phyloP scores from a whole-genome alignment of 2,888 invertebrate genomes.

The Limulus polyphemus region DNA sequence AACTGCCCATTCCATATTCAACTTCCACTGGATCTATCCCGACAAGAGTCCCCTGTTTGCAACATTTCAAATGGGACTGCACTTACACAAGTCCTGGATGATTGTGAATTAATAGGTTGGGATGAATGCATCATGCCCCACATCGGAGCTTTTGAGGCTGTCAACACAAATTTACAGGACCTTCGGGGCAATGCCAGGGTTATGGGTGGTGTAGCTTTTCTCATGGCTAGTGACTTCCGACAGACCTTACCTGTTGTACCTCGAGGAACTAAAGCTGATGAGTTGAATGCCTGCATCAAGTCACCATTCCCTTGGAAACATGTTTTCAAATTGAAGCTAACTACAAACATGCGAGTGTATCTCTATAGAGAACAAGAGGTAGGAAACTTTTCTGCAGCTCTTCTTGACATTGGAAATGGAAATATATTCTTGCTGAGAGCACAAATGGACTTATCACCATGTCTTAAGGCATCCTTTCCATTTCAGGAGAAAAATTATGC shows the following conservation, averaged over 20 bases:
- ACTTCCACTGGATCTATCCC: conserved; percentile 20
- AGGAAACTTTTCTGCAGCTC: conserved; percentile 9
- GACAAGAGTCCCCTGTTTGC: conserved; percentile 30
- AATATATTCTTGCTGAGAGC: not conserved
- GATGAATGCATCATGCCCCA: conserved; percentile 38
- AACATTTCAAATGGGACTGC: conserved; percentile 28
- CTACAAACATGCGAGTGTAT: conserved; percentile 20
- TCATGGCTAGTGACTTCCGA: conserved; percentile 28
- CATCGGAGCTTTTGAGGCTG: conserved; percentile 30
- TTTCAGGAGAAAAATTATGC: too few species aligned
- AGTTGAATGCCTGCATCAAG: conserved; percentile 28
- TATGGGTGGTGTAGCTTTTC: conserved; percentile 21
- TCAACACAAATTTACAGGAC: conserved; percentile 10
- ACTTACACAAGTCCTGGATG: too few species aligned
- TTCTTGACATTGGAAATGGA: conserved; percentile 16
- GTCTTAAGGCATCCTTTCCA: too few species aligned
- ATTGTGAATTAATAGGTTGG: conserved; percentile 32
- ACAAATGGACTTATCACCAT: not conserved
- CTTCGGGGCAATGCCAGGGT: conserved; percentile 3
- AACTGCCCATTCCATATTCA: not conserved
- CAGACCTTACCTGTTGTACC: conserved; percentile 24
- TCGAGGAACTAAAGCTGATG: conserved; percentile 21
- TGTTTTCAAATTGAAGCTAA: conserved; percentile 14
- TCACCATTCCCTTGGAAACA: conserved; percentile 24
- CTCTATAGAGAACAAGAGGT: conserved; percentile 9